Evolutionary conservation across 2,113 vertebrate species (phyloP).

Genomic region (Capreolus pygargus): DNA sequence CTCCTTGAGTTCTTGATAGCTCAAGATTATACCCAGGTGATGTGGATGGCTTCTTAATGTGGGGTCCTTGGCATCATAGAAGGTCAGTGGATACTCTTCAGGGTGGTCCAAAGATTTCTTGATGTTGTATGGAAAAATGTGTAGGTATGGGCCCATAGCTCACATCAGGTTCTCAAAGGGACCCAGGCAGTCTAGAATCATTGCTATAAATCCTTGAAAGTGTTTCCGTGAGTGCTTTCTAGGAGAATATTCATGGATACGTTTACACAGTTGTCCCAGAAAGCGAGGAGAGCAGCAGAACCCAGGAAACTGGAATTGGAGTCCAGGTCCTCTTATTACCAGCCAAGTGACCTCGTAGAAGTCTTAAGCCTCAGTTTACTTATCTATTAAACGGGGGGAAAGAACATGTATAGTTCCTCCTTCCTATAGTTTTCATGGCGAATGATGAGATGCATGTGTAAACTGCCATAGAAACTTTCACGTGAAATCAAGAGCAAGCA

Average conservation of each 20-base stretch:
- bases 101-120: neutral
- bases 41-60: neutral
- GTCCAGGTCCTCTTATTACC: neutral
- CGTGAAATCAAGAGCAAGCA: neutral
- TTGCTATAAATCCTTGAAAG: neutral
- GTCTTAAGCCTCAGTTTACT: neutral
- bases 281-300: neutral
- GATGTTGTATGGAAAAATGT: neutral
- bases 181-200: neutral
- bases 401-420: neutral
- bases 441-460: neutral
- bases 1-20: neutral
- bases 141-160: neutral
- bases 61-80: neutral
- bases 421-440: neutral
- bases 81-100: no score
- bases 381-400: neutral
- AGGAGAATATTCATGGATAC: neutral
- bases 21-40: neutral
- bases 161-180: neutral
- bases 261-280: neutral
- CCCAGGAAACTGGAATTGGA: neutral
- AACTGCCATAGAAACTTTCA: neutral
- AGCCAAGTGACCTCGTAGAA: neutral
- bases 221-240: neutral